Conservation (phyloP, 1,140 invertebrate genomes). For the Pseudomyrmex cubaensis region DNA sequence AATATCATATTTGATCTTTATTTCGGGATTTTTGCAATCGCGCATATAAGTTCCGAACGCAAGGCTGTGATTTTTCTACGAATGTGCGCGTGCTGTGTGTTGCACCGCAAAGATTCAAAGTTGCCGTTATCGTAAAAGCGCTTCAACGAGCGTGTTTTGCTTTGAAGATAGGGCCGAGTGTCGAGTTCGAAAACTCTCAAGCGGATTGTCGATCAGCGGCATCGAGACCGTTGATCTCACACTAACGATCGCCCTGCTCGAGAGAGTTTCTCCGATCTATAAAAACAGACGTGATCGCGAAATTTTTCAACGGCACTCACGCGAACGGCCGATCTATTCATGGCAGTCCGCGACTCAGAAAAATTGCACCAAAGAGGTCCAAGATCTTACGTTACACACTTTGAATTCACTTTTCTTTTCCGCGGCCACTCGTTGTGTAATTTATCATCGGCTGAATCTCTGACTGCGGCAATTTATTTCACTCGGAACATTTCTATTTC, state of each 20-base stretch:
- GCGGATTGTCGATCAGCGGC: constrained; percentile 41
- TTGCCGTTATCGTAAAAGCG: constrained; percentile 17
- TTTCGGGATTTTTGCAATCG: neutral
- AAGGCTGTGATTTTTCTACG: constrained; percentile 25
- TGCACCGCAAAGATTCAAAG: neutral
- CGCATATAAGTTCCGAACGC: neutral
- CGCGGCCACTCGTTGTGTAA: neutral
- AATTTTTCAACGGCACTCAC: constrained; percentile 10
- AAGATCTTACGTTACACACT: neutral
- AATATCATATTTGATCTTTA: constrained; percentile 36
- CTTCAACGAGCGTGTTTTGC: constrained; percentile 23
- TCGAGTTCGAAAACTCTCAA: constrained; percentile 43
- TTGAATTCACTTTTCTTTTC: neutral
- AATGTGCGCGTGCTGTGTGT: neutral
- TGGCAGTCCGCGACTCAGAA: neutral
- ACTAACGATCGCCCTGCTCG: constrained; percentile 35
- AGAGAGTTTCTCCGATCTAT: constrained; percentile 47
- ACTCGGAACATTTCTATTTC: too few species aligned
- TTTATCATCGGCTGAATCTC: too few species aligned
- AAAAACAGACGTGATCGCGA: constrained; percentile 45
- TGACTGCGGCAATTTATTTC: too few species aligned
- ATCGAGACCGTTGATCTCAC: constrained; percentile 45
- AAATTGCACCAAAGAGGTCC: neutral
- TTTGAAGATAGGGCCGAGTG: constrained; percentile 35
- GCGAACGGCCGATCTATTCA: constrained; percentile 30